Base-by-base conservation (phyloP, 2,797 vertebrate genomes). In the Acrossocheilus wenchowensis region DNA sequence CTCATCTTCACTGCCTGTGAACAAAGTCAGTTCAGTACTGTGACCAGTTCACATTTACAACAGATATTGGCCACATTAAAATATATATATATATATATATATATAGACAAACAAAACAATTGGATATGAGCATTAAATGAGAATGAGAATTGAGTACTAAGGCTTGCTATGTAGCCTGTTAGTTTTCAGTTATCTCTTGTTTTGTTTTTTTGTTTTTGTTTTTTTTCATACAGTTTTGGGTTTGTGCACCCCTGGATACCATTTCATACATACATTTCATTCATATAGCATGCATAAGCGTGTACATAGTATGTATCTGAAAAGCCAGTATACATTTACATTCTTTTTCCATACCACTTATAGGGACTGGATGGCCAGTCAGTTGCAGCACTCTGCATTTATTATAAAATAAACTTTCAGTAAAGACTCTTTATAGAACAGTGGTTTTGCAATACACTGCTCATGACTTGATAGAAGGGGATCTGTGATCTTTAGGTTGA, bases 281-380 rank as follows among this genome's bases (percentile, higher is more conserved):
- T 95, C 85, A 91, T 1, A 62, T 26, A 94, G 81, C 94, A 93
- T 62, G 93, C 94, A 12, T 93, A 94, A 94, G 93, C 93, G 74
- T 92, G 93, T 77, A 93, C 93, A 60, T 88, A 94, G 5, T 21
- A 72, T 43, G 2, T 15, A 52, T 19, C 57, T n/a, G 23, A n/a
- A 10, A n/a, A 60, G 23, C 3, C 57, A 30, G 12, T 36, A 21
- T 50, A 34, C 5, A 21, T 75, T 75, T 75, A 9, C 17, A 75
- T 34, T 5, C 48, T 1, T 34, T 34, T 10, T 21, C 45, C 73
- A 75, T 21, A 34, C 43, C n/a, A 45, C 36, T 48, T 48, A 36
- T 11, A 26, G 7, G 15, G 73, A 12, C 17, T 52, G 34, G 34
- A 39, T 69, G 15, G 4, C 68, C 19, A 69, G 36, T 54, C 30